Evolutionary conservation across 1,140 invertebrate species (phyloP), one percentile per base, ranked within the genome.

Genomic region (Drosophila baimaii): DNA sequence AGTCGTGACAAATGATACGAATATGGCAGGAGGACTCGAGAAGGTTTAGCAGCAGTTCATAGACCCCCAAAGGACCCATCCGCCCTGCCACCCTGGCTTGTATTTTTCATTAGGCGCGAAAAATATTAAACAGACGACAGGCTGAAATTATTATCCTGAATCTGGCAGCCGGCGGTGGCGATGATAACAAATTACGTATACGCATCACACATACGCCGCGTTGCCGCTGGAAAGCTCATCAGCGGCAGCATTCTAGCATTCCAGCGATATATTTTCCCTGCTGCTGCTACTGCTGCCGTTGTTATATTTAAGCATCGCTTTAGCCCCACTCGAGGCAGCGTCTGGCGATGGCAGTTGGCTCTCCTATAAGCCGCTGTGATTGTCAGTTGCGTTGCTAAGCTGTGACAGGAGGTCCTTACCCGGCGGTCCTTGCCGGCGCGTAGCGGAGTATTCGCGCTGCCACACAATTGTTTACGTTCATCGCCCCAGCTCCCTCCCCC

Each of bases 81-180:
- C 69, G 25, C 23, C 29, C 17, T 37, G 69, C 43, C 17, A 43
- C 33, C n/a, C n/a, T n/a, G 37, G 57, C 64, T 7, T 77, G 75
- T 83, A 83, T 86, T 86, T 86, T 86, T 86, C 83, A 86, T 86
- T 86, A 86, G 80, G 84, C 84, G 84, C 79, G 79, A 86, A 83
- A 71, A 88, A 86, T 86, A 86, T 86, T 88, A 86, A 86, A 86
- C 76, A 79, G 83, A 70, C 81, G 81, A 69, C 81, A 84, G 81
- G 21, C 63, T 57, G 69, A 75, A 85, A 85, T 86, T 81, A 85
- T 85, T 80, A 84, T 69, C 69, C 69, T 58, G 69, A 58, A 70
- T 62, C 39, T 62, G 62, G 61, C 58, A 70, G 65, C 43, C 44
- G 35, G 51, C 39, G 46, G 33, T 52, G 77, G 47, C 51, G 79